Percentiles rank a stretch among this genome's conserved stretches.
These are phyloP conservation scores for Tridacna crocea DNA, from an alignment of 2,888 invertebrate species.

Conservation along the genomic window DNA sequence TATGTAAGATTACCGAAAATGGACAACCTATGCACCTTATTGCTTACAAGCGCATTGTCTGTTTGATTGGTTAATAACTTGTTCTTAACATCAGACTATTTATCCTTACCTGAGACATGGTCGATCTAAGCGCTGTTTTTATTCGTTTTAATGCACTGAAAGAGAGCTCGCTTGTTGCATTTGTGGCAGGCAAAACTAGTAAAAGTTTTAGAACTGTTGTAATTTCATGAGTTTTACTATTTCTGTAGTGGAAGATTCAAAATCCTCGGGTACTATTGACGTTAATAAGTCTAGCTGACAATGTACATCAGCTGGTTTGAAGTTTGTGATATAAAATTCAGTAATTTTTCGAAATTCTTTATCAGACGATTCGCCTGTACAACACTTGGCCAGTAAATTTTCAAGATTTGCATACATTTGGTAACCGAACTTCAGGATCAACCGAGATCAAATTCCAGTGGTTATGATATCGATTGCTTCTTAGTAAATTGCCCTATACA, in stretches of 20 bases:
- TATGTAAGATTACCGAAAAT: slow-evolving; percentile 16
- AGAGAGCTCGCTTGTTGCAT: slow-evolving; percentile 1
- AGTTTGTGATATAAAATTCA: background rate
- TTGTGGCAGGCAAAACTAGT: slow-evolving; percentile 12
- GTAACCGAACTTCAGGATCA: background rate
- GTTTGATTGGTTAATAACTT: background rate
- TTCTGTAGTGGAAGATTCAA: background rate
- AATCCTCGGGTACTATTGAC: background rate
- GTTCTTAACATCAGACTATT: background rate
- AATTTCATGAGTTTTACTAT: background rate
- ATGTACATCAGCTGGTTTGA: background rate
- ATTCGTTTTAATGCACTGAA: slow-evolving; percentile 9
- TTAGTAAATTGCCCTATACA: slow-evolving; percentile 8
- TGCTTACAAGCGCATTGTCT: background rate
- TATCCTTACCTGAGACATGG: background rate
- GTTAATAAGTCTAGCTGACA: background rate
- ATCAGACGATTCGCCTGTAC: slow-evolving; percentile 3
- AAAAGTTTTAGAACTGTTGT: background rate
- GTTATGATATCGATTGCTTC: background rate
- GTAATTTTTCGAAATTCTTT: background rate
- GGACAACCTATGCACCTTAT: background rate
- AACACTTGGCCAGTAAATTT: slow-evolving; percentile 7
- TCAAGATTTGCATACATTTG: slow-evolving; percentile 1
- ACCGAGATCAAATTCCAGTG: background rate
- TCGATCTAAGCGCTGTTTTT: slow-evolving; percentile 15